phyloP scores from a whole-genome alignment of 2,113 vertebrate species.

The Antechinus flavipes region DNA sequence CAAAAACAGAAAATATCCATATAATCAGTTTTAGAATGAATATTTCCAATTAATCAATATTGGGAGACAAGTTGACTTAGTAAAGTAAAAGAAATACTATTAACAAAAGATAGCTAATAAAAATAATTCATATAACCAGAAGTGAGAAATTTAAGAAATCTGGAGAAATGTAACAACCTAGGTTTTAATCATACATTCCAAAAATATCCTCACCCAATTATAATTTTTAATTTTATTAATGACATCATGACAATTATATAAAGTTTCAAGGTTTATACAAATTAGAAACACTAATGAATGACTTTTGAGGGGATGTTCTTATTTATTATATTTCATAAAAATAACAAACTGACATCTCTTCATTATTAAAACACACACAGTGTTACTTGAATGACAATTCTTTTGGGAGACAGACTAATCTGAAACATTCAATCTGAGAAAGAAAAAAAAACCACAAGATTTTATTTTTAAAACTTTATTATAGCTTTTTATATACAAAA shows the following conservation, averaged over 20 bases:
- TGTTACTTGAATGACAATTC: neutral
- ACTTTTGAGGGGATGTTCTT: slow-evolving; percentile 28
- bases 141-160: slow-evolving; percentile 24
- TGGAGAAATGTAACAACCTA: neutral
- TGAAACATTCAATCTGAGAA: neutral
- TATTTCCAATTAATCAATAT: no score
- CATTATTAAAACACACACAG: slow-evolving; percentile 30
- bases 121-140: slow-evolving; percentile 35
- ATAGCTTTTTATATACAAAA: no score
- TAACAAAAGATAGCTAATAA: slow-evolving; percentile 22
- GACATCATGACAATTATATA: slow-evolving; percentile 27
- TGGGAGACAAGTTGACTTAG: no score
- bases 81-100: neutral
- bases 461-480: no score
- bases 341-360: slow-evolving; percentile 7
- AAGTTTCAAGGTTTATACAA: neutral
- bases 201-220: slow-evolving; percentile 26
- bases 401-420: slow-evolving; percentile 3
- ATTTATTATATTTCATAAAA: slow-evolving; percentile 43
- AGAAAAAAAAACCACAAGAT: neutral
- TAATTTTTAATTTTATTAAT: slow-evolving; percentile 56
- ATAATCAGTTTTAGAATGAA: no score
- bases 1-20: no score
- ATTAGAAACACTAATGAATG: slow-evolving; percentile 43
- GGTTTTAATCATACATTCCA: neutral